Conservation (phyloP, 2,113 vertebrate species). For the Gopherus evgoodei region DNA sequence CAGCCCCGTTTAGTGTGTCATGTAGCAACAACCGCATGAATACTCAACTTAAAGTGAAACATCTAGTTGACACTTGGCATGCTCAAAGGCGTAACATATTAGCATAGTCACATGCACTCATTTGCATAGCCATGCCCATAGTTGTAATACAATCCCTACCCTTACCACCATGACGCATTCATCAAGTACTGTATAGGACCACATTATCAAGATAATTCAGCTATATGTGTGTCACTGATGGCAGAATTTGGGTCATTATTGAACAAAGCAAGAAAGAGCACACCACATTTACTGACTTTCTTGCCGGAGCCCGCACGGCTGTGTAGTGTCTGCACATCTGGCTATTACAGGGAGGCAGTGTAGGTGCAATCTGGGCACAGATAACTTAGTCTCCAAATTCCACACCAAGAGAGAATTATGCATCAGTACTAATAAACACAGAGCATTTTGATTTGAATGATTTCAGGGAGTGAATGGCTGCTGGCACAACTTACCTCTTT, state of each 20-base stretch:
- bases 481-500: constrained; percentile 39
- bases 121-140: neutral
- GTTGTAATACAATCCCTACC: neutral
- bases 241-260: neutral
- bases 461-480: neutral
- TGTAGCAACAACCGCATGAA: neutral
- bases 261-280: neutral
- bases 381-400: neutral
- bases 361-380: neutral
- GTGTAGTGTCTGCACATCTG: neutral
- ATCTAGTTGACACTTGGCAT: neutral
- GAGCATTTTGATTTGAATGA: constrained; percentile 25
- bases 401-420: neutral
- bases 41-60: neutral
- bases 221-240: neutral
- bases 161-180: neutral
- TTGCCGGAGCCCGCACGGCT: no score
- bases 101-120: neutral
- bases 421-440: constrained; percentile 22
- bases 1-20: neutral
- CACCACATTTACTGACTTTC: neutral
- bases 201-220: neutral
- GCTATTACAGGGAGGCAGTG: no score
- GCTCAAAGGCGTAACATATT: neutral
- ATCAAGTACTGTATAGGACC: neutral